Evolutionary conservation across 2,113 vertebrate genomes (phyloP).

Genomic region (Brachionichthys hirsutus): DNA sequence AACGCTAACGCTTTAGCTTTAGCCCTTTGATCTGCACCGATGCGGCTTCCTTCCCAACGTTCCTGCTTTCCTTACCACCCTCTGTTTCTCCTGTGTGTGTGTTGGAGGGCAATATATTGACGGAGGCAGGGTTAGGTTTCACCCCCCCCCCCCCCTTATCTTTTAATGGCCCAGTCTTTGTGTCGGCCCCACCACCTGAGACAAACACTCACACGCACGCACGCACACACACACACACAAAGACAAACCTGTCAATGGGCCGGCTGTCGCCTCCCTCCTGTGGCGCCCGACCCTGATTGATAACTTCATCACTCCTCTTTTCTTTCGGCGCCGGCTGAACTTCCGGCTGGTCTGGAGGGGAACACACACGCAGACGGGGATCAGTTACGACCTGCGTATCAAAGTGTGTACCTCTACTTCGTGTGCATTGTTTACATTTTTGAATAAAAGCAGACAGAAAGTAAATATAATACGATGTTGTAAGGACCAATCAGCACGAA

Average conservation of each 20-base stretch:
- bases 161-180: conserved; percentile 80
- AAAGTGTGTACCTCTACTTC: not conserved
- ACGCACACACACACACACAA: conserved; percentile 40
- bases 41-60: no score
- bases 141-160: conserved; percentile 73
- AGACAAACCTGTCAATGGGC: conserved; percentile 69
- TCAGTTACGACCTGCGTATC: not conserved
- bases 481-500: not conserved
- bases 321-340: conserved; percentile 13
- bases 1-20: no score
- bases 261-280: conserved; percentile 66
- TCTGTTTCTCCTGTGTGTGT: no score
- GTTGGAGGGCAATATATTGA: conserved; percentile 61
- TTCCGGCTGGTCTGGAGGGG: conserved; percentile 21
- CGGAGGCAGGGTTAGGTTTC: conserved; percentile 72
- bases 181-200: conserved; percentile 69
- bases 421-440: not conserved
- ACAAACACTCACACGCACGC: conserved; percentile 60
- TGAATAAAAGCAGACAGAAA: not conserved
- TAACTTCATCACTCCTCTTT: conserved; percentile 59
- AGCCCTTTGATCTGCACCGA: no score
- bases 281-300: conserved; percentile 68
- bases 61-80: no score
- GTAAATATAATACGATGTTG: no score
- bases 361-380: not conserved